Base-by-base conservation (phyloP, 23 tunicate genomes). In the Oikopleura dioica region DNA sequence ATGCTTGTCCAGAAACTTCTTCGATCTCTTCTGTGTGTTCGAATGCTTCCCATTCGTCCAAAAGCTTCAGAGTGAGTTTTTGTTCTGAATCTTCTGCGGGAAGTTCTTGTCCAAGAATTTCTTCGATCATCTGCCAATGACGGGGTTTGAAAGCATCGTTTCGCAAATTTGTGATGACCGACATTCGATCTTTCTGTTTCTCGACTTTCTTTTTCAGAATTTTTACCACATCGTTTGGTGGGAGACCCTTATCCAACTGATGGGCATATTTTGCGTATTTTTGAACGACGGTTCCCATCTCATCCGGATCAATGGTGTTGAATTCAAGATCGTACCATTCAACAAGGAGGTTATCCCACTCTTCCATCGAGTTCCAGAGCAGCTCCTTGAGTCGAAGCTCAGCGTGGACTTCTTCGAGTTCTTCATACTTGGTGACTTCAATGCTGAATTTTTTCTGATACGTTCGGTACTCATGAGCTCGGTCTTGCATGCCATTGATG, bases 401-500 rank as follows among this genome's bases (percentile, higher is more conserved):
- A 34, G 99, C 88, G 76, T 94, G 99, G 37, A 87, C 88, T 79
- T 94, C 89, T 79, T 94, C 99, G 50, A 94, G 77, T 37, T 94
- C 99, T 31, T 94, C 99, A 75, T 78, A 94, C 75, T 94, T 94
- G 34, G 99, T 86, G 69, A 84, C 81, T 86, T 94, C 99, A 32
- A 94, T 85, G 83, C 86, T 94, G 78, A 94, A 94, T 35, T 94
- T 86, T 78, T 94, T 94, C 81, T 94, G 99, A 69, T 86, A 94
- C 0, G 85, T 81, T 79, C 83, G 86, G 82, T 89, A 94, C 77
- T 83, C 83, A 80, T 86, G 83, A 12, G 99, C 95, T 78, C 99
- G 76, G 32, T 78, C 77, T 59, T 94, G 95, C 26, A 94, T 59
- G 1, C 86, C 99, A 35, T 94, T 95, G 95, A 94, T 94, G 28